Base-by-base conservation (phyloP, 2,113 vertebrate species). In the Mesoclemmys tuberculata region DNA sequence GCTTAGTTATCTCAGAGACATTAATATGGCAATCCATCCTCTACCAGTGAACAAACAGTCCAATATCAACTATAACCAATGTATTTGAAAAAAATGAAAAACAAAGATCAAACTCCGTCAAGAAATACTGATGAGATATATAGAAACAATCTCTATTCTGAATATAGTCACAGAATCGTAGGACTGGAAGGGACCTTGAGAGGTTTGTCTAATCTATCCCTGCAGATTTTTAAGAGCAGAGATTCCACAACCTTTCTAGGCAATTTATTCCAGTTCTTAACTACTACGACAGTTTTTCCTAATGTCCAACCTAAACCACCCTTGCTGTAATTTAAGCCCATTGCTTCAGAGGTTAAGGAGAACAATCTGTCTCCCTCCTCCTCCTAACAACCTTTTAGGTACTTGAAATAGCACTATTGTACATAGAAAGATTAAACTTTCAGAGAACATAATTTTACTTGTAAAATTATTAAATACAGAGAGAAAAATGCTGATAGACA, bases 111-210 rank as follows among this genome's bases (percentile, higher is more conserved):
- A 9, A 61, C 2, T 4, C 2, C 29, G 56, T 38, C 41, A 92
- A 68, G 22, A 64, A 26, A 61, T 10, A 46, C 0, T 18, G 29
- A 27, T 27, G 12, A 61, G 41, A 87, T 89, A 27, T 5, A 38
- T 51, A 49, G 0, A 77, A 75, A 2, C 21, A 56, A 21, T 5
- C 1, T 1, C 0, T 5, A 22, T 46, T 77, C 68, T 58, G 49
- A 31, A 49, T 85, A 54, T 12, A 52, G 13, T 52, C 13, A 52
- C 18, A 52, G 14, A 52, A 18, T 52, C 16, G 14, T 52, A 52
- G 46, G n/a, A 84, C 77, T 78, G 51, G 16, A 52, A 52, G 14
- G 14, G 51, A 52, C 51, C 13, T 52, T 52, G 51, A 52, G 51
- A 52, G 51, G 51, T 49, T 49, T 49, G 49, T 52, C 51, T 52